These are phyloP conservation scores for Physeter macrocephalus DNA, from an alignment of 2,113 vertebrate genomes.

Conservation along the genomic window DNA sequence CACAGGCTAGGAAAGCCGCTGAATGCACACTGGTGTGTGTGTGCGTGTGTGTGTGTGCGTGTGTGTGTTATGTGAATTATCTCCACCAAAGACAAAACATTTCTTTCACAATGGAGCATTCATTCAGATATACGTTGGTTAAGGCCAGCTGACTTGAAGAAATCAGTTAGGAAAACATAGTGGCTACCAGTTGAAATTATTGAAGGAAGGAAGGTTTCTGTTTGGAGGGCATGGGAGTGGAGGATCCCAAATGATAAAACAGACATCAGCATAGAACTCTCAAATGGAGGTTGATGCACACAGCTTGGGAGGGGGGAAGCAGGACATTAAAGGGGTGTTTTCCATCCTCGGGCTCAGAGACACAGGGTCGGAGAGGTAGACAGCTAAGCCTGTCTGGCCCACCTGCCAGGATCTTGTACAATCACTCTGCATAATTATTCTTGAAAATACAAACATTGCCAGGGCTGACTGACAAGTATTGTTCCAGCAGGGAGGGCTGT, in stretches of 20 bases:
- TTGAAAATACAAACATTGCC: constrained; percentile 61
- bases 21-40: background rate
- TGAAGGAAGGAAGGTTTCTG: background rate
- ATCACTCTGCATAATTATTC: constrained; percentile 44
- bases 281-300: background rate
- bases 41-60: background rate
- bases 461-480: constrained; percentile 57
- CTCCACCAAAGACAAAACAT: background rate
- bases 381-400: constrained; percentile 36
- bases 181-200: background rate
- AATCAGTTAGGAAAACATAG: background rate
- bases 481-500: constrained; percentile 52
- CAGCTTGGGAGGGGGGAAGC: background rate
- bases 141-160: background rate
- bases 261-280: background rate
- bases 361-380: background rate
- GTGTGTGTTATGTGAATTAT: background rate
- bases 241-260: background rate
- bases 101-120: background rate
- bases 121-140: background rate
- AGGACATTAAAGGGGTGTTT: background rate
- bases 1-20: background rate
- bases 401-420: constrained; percentile 58
- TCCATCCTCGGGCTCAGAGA: background rate
- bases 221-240: too few relatives aligned